Evolutionary conservation across 2,797 vertebrate genomes (phyloP).

Genomic region (Menidia menidia): DNA sequence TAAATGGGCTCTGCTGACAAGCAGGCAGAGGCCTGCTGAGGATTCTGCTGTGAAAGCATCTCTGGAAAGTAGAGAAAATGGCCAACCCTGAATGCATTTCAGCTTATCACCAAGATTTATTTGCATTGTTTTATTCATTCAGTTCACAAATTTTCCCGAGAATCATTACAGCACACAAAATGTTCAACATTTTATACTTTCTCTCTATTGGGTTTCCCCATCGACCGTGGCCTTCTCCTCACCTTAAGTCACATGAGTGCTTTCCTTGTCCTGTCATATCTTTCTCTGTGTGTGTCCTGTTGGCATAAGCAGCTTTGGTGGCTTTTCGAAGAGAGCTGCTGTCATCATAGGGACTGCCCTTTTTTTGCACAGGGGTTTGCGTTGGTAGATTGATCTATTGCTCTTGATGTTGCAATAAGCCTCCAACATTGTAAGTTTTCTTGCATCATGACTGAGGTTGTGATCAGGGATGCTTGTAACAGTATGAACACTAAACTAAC

Average conservation of each 20-base stretch:
- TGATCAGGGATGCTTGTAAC: too few species aligned
- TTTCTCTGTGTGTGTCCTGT: constrained; percentile 40
- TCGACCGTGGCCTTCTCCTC: constrained; percentile 15
- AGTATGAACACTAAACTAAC: too few species aligned
- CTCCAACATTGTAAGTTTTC: too few species aligned
- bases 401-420: neutral
- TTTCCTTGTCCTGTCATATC: constrained; percentile 35
- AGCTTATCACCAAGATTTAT: neutral
- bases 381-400: constrained; percentile 3
- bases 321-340: constrained; percentile 32
- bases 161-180: too few species aligned
- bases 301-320: constrained; percentile 43
- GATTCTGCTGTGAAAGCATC: constrained; percentile 23
- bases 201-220: neutral
- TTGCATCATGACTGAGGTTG: too few species aligned
- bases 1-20: constrained; percentile 15
- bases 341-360: constrained; percentile 1
- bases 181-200: neutral
- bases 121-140: neutral
- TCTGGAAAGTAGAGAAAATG: constrained; percentile 5
- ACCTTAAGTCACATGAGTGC: constrained; percentile 13
- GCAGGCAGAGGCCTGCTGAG: constrained; percentile 7
- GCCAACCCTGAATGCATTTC: neutral
- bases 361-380: neutral
- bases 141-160: neutral